A percentile compares a stretch with the other conserved stretches of the same genome.
These are phyloP conservation scores for Notodonta ziczac DNA, from an alignment of 2,888 invertebrate species.

Conservation along the genomic window DNA sequence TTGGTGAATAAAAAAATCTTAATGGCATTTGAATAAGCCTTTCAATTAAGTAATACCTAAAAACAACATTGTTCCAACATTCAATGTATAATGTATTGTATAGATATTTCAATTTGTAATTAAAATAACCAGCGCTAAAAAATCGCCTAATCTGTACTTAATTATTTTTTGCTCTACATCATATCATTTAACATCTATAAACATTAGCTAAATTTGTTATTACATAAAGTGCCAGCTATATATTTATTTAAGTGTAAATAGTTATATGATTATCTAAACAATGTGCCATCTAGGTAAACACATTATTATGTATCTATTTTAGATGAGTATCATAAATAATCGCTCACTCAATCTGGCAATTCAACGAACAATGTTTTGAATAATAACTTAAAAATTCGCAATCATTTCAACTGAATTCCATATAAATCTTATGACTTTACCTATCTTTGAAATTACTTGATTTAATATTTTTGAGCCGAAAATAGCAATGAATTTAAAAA, in stretches of 20 bases:
- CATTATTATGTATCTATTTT: slow-evolving; percentile 27
- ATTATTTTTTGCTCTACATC: slow-evolving; percentile 37
- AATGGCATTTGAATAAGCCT: neutral
- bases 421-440: too few relatives aligned
- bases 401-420: too few relatives aligned
- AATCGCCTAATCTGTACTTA: slow-evolving; percentile 16
- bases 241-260: slow-evolving; percentile 65
- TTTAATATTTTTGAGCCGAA: too few relatives aligned
- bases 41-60: neutral
- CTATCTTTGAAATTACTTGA: too few relatives aligned
- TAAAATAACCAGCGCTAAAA: slow-evolving; percentile 12
- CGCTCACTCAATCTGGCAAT: slow-evolving; percentile 8
- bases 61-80: slow-evolving; percentile 25
- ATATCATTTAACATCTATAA: slow-evolving; percentile 61
- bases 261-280: slow-evolving; percentile 63
- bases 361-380: too few relatives aligned
- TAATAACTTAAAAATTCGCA: neutral
- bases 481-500: too few relatives aligned
- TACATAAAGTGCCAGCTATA: slow-evolving; percentile 75
- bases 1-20: too few relatives aligned
- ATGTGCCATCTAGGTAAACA: slow-evolving; percentile 51
- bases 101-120: slow-evolving; percentile 10
- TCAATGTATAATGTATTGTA: slow-evolving; percentile 7
- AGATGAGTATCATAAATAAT: slow-evolving; percentile 9
- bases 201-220: slow-evolving; percentile 58